Evolutionary conservation across 2,797 vertebrate genomes (phyloP).

Genomic region (Gallinago nigripennis): DNA sequence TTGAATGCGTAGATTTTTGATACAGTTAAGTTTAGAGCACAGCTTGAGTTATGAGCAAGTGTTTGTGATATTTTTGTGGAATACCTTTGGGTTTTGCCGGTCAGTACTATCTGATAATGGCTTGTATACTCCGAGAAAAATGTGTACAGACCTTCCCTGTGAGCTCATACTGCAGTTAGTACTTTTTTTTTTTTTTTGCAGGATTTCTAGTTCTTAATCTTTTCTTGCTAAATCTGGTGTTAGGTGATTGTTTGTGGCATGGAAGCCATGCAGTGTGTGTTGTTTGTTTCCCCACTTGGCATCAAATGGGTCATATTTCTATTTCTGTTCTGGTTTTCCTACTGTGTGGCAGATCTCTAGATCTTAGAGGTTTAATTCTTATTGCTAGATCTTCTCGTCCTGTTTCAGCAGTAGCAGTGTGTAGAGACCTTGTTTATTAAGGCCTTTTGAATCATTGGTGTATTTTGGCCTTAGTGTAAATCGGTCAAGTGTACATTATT

Average conservation of each 20-base stretch:
- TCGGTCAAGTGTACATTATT: fast-evolving
- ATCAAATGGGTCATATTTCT: not conserved
- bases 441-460: not conserved
- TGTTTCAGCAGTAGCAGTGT: not conserved
- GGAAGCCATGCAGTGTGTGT: not conserved
- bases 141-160: not conserved
- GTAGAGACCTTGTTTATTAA: not conserved
- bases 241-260: not conserved
- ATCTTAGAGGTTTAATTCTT: not conserved
- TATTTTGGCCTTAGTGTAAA: not conserved
- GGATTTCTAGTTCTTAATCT: not conserved
- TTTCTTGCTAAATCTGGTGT: not conserved
- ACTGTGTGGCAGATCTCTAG: not conserved
- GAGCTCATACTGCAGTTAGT: not conserved
- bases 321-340: not conserved
- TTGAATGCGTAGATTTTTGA: not conserved
- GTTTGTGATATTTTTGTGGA: not conserved
- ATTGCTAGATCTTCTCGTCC: not conserved
- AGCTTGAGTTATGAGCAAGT: not conserved
- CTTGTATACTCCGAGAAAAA: not conserved
- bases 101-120: not conserved
- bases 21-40: not conserved
- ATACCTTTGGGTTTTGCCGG: not conserved
- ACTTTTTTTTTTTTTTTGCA: not conserved
- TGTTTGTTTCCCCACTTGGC: not conserved